Base-by-base conservation (phyloP, 1,140 invertebrate genomes). In the Drosophila arawakana region DNA sequence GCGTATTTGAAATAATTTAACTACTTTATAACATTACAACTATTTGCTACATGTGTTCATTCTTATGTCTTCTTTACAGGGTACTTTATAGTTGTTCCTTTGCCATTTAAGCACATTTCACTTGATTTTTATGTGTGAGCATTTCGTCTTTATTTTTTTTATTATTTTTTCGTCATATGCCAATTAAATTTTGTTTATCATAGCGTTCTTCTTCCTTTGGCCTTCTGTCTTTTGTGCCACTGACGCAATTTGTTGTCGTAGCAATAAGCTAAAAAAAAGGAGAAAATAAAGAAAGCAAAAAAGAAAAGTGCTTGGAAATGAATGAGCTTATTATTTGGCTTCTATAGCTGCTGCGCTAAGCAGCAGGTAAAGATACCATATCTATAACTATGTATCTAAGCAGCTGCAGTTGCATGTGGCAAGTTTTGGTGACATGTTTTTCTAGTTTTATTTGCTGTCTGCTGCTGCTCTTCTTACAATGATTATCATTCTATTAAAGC, bases 401-500 rank as follows among this genome's bases (percentile, higher is more conserved):
- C 37, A 15, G 43, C 34, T 52, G 57, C 25, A 61, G 11, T 43
- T 15, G 47, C 41, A 46, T 62, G 49, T 54, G 35, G 54, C 54
- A 30, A 41, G 50, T 54, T 11, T 30, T 39, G 49, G 34, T 62
- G 59, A 34, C 44, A 25, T 55, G 13, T 37, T 66, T 39, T 18
- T 10, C 44, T 25, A 58, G 21, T 13, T 34, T 18, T 50, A 50
- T 18, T 37, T 41, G 35, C 37, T n/a, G 54, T 57, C 37, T 55
- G 52, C 10, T 50, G 35, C 54, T 44, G 13, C 58, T 41, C 66
- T 50, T 59, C 62, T 55, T 67, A 54, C 73, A 70, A 80, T 83
- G 80, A 80, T 83, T 83, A 80, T 83, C 65, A 80, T 84, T 84
- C 66, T 84, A 77, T 84, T 84, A 77, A 83, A 83, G 81, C 55